Evolutionary conservation across 2,797 vertebrate genomes (phyloP).

Genomic region (Peromyscus nudipes): DNA sequence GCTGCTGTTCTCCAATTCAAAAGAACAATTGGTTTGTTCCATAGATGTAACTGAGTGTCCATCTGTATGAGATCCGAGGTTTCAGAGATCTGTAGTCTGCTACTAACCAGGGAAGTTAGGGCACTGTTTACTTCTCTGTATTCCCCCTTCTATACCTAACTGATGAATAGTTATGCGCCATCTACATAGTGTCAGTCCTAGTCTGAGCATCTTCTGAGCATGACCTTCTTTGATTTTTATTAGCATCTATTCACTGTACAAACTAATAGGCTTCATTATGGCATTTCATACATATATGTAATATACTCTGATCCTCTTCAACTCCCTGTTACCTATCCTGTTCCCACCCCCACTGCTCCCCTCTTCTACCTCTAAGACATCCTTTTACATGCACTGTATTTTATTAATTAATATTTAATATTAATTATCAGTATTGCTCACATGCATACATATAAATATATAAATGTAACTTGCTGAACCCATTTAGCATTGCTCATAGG

Average conservation of each 20-base stretch:
- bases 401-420: not conserved
- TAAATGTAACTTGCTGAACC: not conserved
- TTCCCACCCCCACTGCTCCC: not conserved
- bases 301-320: not conserved
- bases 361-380: not conserved
- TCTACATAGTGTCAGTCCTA: not conserved
- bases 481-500: not conserved
- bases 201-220: not conserved
- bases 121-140: not conserved
- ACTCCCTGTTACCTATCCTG: not conserved
- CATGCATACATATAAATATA: no score
- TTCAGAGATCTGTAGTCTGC: not conserved
- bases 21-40: not conserved
- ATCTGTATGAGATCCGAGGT: not conserved
- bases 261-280: not conserved
- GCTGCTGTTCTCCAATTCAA: not conserved
- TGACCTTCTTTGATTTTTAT: not conserved
- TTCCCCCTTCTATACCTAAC: not conserved
- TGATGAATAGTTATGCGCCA: fast-evolving
- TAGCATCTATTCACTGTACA: not conserved
- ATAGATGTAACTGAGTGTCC: not conserved
- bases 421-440: no score
- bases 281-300: not conserved
- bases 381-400: not conserved
- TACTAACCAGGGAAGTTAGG: not conserved